These are phyloP conservation scores for Pitta sordida DNA, from an alignment of 2,113 vertebrate genomes.

Conservation along the genomic window DNA sequence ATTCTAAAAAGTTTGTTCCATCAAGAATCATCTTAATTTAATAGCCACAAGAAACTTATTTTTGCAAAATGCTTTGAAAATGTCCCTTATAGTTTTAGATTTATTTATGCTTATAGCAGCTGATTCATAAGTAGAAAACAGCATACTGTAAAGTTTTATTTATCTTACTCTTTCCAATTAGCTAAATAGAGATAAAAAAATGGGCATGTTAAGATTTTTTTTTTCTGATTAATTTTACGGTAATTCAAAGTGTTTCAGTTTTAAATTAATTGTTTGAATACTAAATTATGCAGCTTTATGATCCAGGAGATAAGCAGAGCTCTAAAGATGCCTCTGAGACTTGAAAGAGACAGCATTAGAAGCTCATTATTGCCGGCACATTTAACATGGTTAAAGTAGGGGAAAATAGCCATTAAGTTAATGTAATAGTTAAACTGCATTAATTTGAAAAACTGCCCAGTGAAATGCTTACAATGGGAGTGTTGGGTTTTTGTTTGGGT, in stretches of 20 bases:
- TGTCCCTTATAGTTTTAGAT: background rate
- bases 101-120: background rate
- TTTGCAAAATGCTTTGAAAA: background rate
- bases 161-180: conserved; percentile 40
- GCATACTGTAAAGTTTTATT: conserved; percentile 7
- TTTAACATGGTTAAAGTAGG: conserved; percentile 82
- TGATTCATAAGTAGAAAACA: background rate
- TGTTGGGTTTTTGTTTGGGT: background rate
- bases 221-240: conserved; percentile 72
- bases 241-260: conserved; percentile 70
- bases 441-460: conserved; percentile 76
- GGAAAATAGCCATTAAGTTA: conserved; percentile 82
- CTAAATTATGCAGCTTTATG: conserved; percentile 83
- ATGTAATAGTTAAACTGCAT: conserved; percentile 83
- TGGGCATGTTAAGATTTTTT: conserved; percentile 45
- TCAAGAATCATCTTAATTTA: background rate
- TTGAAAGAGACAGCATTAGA: conserved; percentile 76
- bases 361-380: conserved; percentile 81
- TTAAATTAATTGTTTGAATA: conserved; percentile 84
- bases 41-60: background rate
- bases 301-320: conserved; percentile 79
- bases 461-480: conserved; percentile 52
- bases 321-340: conserved; percentile 82
- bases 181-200: conserved; percentile 54
- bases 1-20: background rate